Base-by-base conservation (phyloP, 2,888 invertebrate genomes). In the Amphiduros pacificus region DNA sequence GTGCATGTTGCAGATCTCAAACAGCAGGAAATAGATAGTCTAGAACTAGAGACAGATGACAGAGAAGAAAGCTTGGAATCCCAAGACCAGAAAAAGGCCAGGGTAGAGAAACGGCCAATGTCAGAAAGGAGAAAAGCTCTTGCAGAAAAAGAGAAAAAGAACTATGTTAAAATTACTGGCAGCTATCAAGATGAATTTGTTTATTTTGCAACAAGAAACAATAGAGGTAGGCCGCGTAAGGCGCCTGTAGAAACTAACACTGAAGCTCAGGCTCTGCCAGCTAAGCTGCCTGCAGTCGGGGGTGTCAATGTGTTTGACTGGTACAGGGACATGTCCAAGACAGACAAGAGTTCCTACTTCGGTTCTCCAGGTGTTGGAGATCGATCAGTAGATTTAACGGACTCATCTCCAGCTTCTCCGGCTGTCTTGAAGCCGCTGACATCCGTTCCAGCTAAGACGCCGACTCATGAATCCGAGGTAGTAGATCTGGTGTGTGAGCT, bases 121-220 rank as follows among this genome's bases (percentile, higher is more conserved):
- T 17, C 20, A 24, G 22, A 61, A 41, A 59, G 61, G 52, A 36
- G 32, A 51, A 40, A 50, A 41, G 55, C 28, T 55, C n/a, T n/a
- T n/a, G 44, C 29, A 29, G 51, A 60, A 41, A 55, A 49, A n/a
- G 60, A 62, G n/a, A 64, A 67, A 49, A 67, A 65, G 49, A 69
- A 67, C 51, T 71, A 63, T 60, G 73, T 81, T n/a, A 80, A 80
- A 68, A 80, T 81, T 29, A 78, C 79, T 6, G 81, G 80, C 9
- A 76, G 74, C 62, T 81, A 76, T 63, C 76, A 80, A 66, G 77
- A 82, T 65, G 77, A 82, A 57, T 82, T 77, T 73, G 79, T 82
- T n/a, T 82, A 81, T 64, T 82, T 76, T 64, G 74, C 78, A 50
- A 77, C 77, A 27, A 80, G 78, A 59, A 77, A 74, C 27, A 71